Evolutionary conservation across 2,888 invertebrate species (phyloP).

Genomic region (Drosophila melanosoma): DNA sequence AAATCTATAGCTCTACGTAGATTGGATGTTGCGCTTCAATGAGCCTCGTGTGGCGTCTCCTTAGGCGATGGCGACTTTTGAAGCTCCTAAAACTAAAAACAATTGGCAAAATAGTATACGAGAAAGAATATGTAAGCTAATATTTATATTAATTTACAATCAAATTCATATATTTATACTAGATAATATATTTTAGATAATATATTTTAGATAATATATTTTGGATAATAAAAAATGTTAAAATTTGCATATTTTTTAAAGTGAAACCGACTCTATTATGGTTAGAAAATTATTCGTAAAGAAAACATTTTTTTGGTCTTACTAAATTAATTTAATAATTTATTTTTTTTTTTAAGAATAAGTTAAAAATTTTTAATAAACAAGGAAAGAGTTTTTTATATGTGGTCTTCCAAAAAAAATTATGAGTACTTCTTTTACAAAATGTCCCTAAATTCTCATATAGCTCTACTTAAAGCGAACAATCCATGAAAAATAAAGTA

Average conservation of each 20-base stretch:
- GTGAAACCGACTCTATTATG: neutral
- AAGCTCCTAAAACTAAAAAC: conserved; percentile 12
- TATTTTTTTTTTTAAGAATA: neutral
- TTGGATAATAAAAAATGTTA: accelerated
- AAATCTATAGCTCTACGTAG: conserved; percentile 68
- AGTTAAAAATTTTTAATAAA: neutral
- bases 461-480: conserved; percentile 9
- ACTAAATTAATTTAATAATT: neutral
- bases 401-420: neutral
- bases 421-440: neutral
- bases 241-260: neutral
- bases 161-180: neutral
- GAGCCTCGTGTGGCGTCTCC: conserved; percentile 42
- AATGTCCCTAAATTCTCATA: neutral
- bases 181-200: too few species aligned
- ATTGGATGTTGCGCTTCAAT: conserved; percentile 77
- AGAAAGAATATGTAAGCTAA: neutral
- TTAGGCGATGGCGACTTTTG: conserved; percentile 5
- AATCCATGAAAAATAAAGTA: conserved; percentile 19
- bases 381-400: neutral
- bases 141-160: neutral
- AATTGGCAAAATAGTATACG: neutral
- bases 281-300: neutral
- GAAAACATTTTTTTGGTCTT: accelerated
- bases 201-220: too few species aligned